Evolutionary conservation across 2,797 vertebrate species (phyloP).

Genomic region (Enteromius thamalakanensis): DNA sequence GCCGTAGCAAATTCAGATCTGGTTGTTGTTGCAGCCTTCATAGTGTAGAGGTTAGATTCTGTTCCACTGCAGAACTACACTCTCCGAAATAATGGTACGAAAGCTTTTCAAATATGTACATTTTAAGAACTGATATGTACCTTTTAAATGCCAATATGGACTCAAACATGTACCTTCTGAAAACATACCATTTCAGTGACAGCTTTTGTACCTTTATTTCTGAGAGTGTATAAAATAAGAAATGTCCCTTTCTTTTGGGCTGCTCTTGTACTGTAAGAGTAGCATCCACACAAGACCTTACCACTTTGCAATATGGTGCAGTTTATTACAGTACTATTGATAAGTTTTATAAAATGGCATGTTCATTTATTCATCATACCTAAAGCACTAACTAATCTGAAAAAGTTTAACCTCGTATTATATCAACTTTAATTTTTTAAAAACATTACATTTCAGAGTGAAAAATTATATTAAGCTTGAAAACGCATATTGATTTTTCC

Average conservation of each 20-base stretch:
- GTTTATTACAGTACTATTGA: background rate
- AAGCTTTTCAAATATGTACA: too few species aligned
- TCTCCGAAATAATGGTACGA: too few species aligned
- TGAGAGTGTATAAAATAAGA: background rate
- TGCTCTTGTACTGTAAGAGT: background rate
- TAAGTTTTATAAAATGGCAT: background rate
- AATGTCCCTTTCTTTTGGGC: background rate
- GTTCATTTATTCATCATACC: background rate
- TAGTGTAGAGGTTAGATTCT: background rate
- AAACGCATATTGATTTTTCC: too few species aligned
- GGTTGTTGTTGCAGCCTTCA: slow-evolving; percentile 1
- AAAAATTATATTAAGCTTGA: too few species aligned
- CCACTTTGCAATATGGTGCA: background rate
- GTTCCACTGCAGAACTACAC: background rate
- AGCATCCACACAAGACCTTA: background rate
- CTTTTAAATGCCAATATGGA: too few species aligned
- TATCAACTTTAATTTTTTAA: background rate
- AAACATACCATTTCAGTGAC: too few species aligned
- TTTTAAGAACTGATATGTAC: too few species aligned
- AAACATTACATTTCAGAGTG: too few species aligned
- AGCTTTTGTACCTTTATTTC: too few species aligned
- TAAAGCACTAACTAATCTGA: background rate
- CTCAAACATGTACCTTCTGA: too few species aligned
- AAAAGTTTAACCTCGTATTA: too few species aligned
- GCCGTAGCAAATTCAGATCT: background rate